Percentiles rank a stretch among this genome's conserved stretches.
Evolutionary conservation across 1,140 invertebrate genomes (phyloP).

Genomic region (Capitella teleta): DNA sequence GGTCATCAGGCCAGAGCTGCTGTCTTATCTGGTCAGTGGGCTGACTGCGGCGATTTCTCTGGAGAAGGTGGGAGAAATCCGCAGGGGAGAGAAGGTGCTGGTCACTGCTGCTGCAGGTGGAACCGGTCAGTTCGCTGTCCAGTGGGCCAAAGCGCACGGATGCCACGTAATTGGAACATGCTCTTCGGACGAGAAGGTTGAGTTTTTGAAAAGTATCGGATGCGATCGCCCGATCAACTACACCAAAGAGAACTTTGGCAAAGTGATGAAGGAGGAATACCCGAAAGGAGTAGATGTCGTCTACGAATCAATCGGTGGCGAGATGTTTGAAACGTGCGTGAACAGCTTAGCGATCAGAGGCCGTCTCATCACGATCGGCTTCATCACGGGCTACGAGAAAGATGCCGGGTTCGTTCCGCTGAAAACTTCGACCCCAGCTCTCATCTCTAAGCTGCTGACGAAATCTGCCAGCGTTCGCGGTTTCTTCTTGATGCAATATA

Average conservation of each 20-base stretch:
- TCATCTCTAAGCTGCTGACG: conserved; percentile 20
- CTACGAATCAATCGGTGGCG: conserved; percentile 40
- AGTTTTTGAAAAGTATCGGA: conserved; percentile 33
- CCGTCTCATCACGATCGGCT: conserved; percentile 32
- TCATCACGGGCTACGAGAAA: conserved; percentile 28
- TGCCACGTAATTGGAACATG: conserved; percentile 43
- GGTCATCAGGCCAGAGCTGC: conserved; percentile 24
- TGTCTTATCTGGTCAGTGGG: conserved; percentile 36
- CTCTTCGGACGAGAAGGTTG: conserved; percentile 38
- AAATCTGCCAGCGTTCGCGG: conserved; percentile 31
- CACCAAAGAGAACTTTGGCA: conserved; percentile 31
- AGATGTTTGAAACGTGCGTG: conserved; percentile 35
- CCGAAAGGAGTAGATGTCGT: conserved; percentile 42
- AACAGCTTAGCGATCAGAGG: conserved; percentile 29
- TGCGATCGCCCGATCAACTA: conserved; percentile 41
- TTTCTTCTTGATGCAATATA: conserved; percentile 27
- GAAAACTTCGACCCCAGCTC: conserved; percentile 18
- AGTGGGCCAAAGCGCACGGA: conserved; percentile 38
- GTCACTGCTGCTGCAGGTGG: conserved; percentile 43
- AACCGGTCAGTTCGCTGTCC: conserved; percentile 41
- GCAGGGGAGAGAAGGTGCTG: conserved; percentile 35
- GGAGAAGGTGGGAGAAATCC: conserved; percentile 32
- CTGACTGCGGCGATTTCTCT: conserved; percentile 35
- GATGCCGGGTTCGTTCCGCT: conserved; percentile 18
- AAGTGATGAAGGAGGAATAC: conserved; percentile 33